Conservation (phyloP, 2,888 invertebrate species). For the Leptogaster cylindrica region DNA sequence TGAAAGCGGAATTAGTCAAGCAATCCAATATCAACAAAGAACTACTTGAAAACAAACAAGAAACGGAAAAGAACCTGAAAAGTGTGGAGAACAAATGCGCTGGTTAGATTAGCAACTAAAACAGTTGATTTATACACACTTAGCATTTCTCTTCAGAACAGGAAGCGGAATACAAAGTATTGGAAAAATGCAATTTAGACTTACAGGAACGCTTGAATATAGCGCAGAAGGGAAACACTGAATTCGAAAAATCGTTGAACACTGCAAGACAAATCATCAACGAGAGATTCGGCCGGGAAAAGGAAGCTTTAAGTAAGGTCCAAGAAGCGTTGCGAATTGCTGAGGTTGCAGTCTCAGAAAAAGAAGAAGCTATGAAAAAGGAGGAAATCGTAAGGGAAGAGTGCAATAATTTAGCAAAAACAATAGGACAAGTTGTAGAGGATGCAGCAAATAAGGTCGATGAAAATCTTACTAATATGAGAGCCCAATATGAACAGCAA, state of each 20-base stretch:
- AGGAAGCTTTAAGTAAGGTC: constrained; percentile 64
- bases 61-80: constrained; percentile 49
- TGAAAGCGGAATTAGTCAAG: constrained; percentile 51
- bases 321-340: constrained; percentile 66
- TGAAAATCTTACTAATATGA: constrained; percentile 67
- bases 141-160: constrained; percentile 50
- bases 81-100: constrained; percentile 48
- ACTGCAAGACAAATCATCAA: constrained; percentile 59
- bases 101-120: constrained; percentile 44
- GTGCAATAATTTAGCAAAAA: constrained; percentile 64
- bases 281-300: constrained; percentile 61
- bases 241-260: constrained; percentile 61
- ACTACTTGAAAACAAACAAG: constrained; percentile 50
- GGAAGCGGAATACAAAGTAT: constrained; percentile 50
- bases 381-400: constrained; percentile 66
- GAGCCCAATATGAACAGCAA: constrained; percentile 67
- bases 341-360: constrained; percentile 66
- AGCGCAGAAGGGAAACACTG: too few relatives aligned
- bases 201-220: constrained; percentile 56
- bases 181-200: constrained; percentile 51
- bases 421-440: constrained; percentile 64
- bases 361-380: constrained; percentile 64
- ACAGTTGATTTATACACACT: constrained; percentile 40
- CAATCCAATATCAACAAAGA: constrained; percentile 50
- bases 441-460: constrained; percentile 66